Percentiles rank a stretch among this genome's conserved stretches.
phyloP scores from a whole-genome alignment of 1,140 invertebrate species.

The Andricus grossulariae region DNA sequence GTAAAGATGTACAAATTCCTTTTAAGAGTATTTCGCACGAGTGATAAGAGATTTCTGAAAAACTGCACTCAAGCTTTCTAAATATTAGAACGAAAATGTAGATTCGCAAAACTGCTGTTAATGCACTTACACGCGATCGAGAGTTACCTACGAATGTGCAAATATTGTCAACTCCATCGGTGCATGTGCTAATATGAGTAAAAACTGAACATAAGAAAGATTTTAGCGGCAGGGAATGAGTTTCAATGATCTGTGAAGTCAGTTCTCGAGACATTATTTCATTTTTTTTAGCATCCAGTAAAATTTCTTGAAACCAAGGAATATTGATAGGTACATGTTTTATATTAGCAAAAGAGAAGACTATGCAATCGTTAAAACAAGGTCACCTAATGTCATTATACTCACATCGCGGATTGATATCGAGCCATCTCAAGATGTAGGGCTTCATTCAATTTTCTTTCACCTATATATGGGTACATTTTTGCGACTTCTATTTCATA shows the following conservation, averaged over 20 bases:
- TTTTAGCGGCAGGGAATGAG: slow-evolving; percentile 58
- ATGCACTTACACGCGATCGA: not conserved
- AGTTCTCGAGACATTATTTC: too few relatives aligned
- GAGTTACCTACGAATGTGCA: slow-evolving; percentile 42
- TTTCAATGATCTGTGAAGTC: slow-evolving; percentile 16
- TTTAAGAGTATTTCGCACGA: not conserved
- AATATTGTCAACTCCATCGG: slow-evolving; percentile 62
- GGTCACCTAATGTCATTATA: slow-evolving; percentile 66
- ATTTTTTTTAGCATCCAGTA: too few relatives aligned
- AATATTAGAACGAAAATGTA: slow-evolving; percentile 18
- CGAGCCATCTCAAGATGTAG: slow-evolving; percentile 43
- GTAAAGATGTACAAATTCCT: too few relatives aligned
- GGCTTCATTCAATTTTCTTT: slow-evolving; percentile 44
- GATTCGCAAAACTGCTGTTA: slow-evolving; percentile 7
- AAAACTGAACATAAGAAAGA: slow-evolving; percentile 69
- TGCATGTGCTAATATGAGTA: slow-evolving; percentile 70
- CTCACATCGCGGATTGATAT: slow-evolving; percentile 63
- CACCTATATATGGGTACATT: slow-evolving; percentile 23
- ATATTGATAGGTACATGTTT: not conserved
- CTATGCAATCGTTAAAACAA: slow-evolving; percentile 66
- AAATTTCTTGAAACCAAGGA: not conserved
- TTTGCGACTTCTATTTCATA: not conserved
- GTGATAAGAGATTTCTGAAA: slow-evolving; percentile 22
- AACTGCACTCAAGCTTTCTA: not conserved
- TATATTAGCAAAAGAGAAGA: slow-evolving; percentile 14